Evolutionary conservation across 2,797 vertebrate genomes (phyloP).

Genomic region (Ataeniobius toweri): DNA sequence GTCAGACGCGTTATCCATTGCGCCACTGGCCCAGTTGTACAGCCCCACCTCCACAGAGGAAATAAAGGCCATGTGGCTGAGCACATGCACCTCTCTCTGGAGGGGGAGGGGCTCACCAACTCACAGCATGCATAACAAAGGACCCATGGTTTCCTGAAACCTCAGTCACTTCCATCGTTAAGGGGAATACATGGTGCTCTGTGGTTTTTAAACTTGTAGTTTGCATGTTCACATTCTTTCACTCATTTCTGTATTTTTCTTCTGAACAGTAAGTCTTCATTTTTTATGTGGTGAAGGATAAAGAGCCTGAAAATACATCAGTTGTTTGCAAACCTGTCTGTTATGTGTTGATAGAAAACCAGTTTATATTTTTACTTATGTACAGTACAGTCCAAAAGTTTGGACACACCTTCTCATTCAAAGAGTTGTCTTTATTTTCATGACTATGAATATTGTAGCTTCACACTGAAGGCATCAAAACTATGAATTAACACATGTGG

Average conservation of each 20-base stretch:
- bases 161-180: too few species aligned
- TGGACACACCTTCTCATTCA: too few species aligned
- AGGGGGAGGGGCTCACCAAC: not conserved
- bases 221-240: not conserved
- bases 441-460: too few species aligned
- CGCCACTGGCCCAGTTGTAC: constrained; percentile 51
- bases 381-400: too few species aligned
- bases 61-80: not conserved
- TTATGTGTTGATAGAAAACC: not conserved
- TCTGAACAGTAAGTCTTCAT: not conserved
- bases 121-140: constrained; percentile 11
- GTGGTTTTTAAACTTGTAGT: not conserved
- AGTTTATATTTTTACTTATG: not conserved
- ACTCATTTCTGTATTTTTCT: not conserved
- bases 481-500: too few species aligned
- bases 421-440: too few species aligned
- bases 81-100: constrained; percentile 5
- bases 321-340: not conserved
- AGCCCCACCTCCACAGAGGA: constrained; percentile 4
- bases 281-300: not conserved
- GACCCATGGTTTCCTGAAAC: not conserved
- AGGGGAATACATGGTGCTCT: not conserved
- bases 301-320: not conserved
- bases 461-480: too few species aligned
- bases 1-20: constrained; percentile 73